phyloP scores from a whole-genome alignment of 2,113 vertebrate genomes.

The Xenus cinereus region DNA sequence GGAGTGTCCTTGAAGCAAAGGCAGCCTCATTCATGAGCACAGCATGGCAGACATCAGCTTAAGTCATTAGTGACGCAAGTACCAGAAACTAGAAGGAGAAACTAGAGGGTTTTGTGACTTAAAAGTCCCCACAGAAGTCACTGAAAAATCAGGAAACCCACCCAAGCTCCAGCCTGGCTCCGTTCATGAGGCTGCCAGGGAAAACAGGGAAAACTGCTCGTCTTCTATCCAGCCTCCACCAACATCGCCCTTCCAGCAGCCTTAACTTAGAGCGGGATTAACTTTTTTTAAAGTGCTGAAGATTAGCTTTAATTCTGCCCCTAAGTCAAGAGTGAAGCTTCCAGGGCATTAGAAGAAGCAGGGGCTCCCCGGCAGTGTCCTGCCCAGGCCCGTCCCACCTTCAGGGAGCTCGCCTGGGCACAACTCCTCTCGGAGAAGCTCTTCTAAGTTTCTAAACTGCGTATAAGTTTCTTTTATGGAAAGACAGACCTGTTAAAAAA shows the following conservation, averaged over 20 bases:
- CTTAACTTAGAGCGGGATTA: not conserved
- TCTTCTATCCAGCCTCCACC: not conserved
- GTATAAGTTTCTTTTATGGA: not conserved
- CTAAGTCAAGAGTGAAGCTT: not conserved
- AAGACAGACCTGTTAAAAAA: not conserved
- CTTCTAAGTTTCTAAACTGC: not conserved
- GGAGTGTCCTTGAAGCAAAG: not conserved
- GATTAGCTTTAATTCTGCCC: not conserved
- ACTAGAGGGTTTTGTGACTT: not conserved
- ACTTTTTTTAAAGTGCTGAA: not conserved
- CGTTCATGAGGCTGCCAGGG: not conserved
- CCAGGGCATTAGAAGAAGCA: not conserved
- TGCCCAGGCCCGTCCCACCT: not conserved
- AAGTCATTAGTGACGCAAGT: not conserved
- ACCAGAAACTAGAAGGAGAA: not conserved
- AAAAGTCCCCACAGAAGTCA: not conserved
- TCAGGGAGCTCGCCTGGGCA: not conserved
- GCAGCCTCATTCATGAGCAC: not conserved
- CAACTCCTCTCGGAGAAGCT: not conserved
- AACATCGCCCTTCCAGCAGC: not conserved
- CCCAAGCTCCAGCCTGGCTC: not conserved
- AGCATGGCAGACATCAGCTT: not conserved
- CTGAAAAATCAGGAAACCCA: not conserved
- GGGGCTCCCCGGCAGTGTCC: not conserved
- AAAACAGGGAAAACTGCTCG: not conserved